phyloP scores from a whole-genome alignment of 2,888 invertebrate genomes.

The Apamea epomidion region DNA sequence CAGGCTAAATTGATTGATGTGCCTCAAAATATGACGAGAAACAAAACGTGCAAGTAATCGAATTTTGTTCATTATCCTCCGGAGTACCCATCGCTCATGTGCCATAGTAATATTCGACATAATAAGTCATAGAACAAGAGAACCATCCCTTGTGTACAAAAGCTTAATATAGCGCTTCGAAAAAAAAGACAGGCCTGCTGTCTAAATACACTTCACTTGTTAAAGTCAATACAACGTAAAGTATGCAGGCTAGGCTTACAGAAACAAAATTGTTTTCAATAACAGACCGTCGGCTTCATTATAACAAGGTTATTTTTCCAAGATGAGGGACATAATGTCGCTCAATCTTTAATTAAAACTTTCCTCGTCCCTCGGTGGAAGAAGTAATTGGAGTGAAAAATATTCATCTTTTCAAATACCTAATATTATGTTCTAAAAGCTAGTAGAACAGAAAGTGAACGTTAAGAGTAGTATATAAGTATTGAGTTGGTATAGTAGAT shows the following conservation, averaged over 20 bases:
- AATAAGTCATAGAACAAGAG: constrained; percentile 23
- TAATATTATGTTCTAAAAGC: constrained; percentile 65
- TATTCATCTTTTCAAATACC: constrained; percentile 71
- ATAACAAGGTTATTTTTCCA: constrained; percentile 78
- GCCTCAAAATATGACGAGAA: constrained; percentile 61
- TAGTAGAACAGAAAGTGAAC: constrained; percentile 38
- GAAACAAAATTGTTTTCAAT: constrained; percentile 73
- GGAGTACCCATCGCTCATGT: constrained; percentile 12
- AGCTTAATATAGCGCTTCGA: constrained; percentile 5
- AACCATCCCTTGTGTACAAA: constrained; percentile 23
- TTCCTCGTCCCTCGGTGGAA: constrained; percentile 74
- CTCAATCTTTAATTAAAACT: constrained; percentile 87
- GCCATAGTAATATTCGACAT: constrained; percentile 17
- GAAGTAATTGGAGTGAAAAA: constrained; percentile 79
- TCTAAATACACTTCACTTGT: constrained; percentile 21
- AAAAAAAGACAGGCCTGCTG: constrained; percentile 21
- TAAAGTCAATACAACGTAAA: constrained; percentile 41
- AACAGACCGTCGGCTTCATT: constrained; percentile 71
- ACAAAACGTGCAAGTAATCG: constrained; percentile 57
- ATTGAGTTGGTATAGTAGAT: constrained; percentile 10
- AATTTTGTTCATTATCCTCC: constrained; percentile 45
- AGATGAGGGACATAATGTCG: constrained; percentile 78
- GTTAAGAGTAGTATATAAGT: constrained; percentile 43
- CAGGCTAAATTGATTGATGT: constrained; percentile 64
- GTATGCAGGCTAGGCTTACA: constrained; percentile 48